These are phyloP conservation scores for Baccha elongata DNA, from an alignment of 2,888 invertebrate species.

Conservation along the genomic window DNA sequence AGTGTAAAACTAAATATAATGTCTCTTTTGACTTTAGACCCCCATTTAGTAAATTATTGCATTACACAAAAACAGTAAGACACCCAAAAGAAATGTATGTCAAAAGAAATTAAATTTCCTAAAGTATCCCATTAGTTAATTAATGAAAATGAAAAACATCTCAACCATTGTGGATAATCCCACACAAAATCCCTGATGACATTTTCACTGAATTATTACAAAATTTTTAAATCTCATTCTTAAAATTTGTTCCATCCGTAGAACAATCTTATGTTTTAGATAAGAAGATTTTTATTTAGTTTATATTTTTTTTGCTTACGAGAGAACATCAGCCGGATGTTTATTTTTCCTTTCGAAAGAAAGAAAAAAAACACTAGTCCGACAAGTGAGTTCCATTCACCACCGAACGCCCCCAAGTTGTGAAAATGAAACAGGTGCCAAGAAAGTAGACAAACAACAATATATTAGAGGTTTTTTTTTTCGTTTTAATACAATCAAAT, in stretches of 20 bases:
- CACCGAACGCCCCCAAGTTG: background rate
- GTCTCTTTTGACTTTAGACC: background rate
- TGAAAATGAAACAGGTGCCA: slow-evolving; percentile 62
- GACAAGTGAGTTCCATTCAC: slow-evolving; percentile 40
- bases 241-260: slow-evolving; percentile 9
- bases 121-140: slow-evolving; percentile 18
- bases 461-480: slow-evolving; percentile 11
- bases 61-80: background rate
- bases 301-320: slow-evolving; percentile 4
- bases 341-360: slow-evolving; percentile 13
- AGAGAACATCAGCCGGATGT: slow-evolving; percentile 40
- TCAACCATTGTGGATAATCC: slow-evolving; percentile 20
- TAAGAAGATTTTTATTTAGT: slow-evolving; percentile 15
- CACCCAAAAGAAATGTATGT: background rate
- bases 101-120: slow-evolving; percentile 11
- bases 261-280: background rate
- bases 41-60: background rate
- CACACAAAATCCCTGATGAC: slow-evolving; percentile 38
- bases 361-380: slow-evolving; percentile 19
- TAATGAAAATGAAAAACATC: slow-evolving; percentile 28
- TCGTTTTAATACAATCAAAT: background rate
- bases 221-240: slow-evolving; percentile 22
- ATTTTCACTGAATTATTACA: slow-evolving; percentile 25
- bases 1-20: background rate
- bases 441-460: slow-evolving; percentile 54